Evolutionary conservation across 2,888 invertebrate species (phyloP).

Genomic region (Cryptus viduatorius): DNA sequence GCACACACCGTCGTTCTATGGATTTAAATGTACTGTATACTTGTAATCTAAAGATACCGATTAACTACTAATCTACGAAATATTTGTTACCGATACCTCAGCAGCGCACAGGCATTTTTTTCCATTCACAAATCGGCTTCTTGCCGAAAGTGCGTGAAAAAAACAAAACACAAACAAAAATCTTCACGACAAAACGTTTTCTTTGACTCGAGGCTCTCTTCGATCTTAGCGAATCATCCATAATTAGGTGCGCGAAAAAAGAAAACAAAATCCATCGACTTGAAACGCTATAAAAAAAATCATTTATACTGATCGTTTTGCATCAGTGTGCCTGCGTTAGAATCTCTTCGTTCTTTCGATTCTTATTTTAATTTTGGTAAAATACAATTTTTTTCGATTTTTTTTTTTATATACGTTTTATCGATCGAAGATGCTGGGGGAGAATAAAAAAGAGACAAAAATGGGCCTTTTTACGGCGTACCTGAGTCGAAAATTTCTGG

Average conservation of each 20-base stretch:
- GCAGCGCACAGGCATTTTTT: constrained; percentile 61
- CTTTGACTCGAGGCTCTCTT: neutral
- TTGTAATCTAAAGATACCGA: constrained; percentile 20
- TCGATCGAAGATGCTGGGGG: neutral
- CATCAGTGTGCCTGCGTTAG: neutral
- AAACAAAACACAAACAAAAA: neutral
- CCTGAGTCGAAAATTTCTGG: constrained; percentile 79
- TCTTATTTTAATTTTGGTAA: neutral
- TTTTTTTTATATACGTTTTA: neutral
- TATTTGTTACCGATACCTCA: constrained; percentile 60
- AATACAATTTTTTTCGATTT: neutral
- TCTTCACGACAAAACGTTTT: neutral
- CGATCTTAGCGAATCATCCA: neutral
- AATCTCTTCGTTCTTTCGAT: neutral
- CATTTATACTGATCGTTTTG: too few relatives aligned
- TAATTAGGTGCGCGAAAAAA: neutral
- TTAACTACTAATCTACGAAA: constrained; percentile 35
- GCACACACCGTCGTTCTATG: constrained; percentile 28
- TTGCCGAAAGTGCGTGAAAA: constrained; percentile 6
- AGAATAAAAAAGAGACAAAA: constrained; percentile 67
- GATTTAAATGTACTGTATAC: constrained; percentile 17
- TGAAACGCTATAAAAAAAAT: too few relatives aligned
- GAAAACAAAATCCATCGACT: too few relatives aligned
- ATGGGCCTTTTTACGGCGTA: constrained; percentile 82
- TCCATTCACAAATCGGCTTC: constrained; percentile 42